phyloP scores from a whole-genome alignment of 2,888 invertebrate genomes.

The Bombylius discolor region DNA sequence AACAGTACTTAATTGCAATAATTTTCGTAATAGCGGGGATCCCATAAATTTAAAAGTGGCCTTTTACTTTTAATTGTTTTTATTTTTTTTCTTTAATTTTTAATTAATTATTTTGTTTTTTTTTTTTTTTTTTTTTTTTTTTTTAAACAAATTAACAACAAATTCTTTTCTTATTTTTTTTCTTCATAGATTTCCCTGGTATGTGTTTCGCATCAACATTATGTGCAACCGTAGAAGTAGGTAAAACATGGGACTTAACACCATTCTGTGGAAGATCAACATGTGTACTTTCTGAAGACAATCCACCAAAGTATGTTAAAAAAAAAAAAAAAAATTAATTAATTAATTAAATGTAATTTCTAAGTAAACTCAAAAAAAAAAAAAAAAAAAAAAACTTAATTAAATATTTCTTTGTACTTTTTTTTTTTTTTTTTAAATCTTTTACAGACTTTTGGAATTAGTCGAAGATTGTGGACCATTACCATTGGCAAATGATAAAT shows the following conservation, averaged over 20 bases:
- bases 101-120: no score
- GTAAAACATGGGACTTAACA: slow-evolving; percentile 70
- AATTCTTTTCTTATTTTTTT: neutral
- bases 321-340: neutral
- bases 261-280: slow-evolving; percentile 88
- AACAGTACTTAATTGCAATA: no score
- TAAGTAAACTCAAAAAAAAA: no score
- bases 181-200: slow-evolving; percentile 62
- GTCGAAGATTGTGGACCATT: slow-evolving; percentile 84
- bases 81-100: no score
- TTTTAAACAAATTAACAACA: no score
- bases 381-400: no score
- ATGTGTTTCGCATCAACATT: slow-evolving; percentile 84
- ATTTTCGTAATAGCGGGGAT: no score
- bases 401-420: neutral
- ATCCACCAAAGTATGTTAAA: slow-evolving; percentile 41
- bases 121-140: no score
- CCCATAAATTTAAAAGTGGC: no score
- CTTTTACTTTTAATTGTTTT: no score
- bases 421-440: neutral
- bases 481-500: slow-evolving; percentile 74
- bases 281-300: slow-evolving; percentile 67
- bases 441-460: slow-evolving; percentile 55
- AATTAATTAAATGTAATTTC: no score
- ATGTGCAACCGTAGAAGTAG: slow-evolving; percentile 77